Evolutionary conservation across 2,888 invertebrate species (phyloP).

Genomic region (Sphecodes monilicornis): DNA sequence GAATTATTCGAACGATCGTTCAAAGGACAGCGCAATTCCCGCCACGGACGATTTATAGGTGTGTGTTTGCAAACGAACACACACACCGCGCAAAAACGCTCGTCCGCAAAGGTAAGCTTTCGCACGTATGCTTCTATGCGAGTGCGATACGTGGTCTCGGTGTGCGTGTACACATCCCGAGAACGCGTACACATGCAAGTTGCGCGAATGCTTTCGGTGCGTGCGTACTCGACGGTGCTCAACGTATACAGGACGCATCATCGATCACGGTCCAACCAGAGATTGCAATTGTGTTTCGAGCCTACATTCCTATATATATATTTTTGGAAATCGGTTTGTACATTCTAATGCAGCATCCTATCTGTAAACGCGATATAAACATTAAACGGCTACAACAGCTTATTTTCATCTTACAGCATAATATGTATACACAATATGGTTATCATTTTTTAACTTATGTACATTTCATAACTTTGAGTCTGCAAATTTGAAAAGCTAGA

Average conservation of each 20-base stretch:
- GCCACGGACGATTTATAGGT: background rate
- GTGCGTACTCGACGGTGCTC: background rate
- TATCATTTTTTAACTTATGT: too few species aligned
- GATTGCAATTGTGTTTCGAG: background rate
- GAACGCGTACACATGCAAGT: background rate
- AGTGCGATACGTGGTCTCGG: background rate
- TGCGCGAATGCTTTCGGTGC: background rate
- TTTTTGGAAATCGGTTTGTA: background rate
- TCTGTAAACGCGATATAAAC: too few species aligned
- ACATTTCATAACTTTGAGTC: too few species aligned
- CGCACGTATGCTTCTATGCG: background rate
- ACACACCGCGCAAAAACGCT: background rate
- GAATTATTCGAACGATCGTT: background rate
- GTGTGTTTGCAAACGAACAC: background rate
- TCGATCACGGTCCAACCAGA: background rate
- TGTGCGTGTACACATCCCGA: background rate
- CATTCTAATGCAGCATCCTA: background rate
- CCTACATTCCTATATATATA: background rate
- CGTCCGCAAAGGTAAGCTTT: background rate
- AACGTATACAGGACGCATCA: background rate
- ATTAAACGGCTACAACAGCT: too few species aligned
- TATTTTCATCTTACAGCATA: too few species aligned
- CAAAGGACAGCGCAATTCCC: constrained; percentile 14
- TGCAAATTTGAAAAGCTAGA: too few species aligned
- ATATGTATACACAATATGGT: too few species aligned